Percentiles rank a stretch among this genome's conserved stretches.
Evolutionary conservation across 2,888 invertebrate genomes (phyloP).

Genomic region (Amiota communis): DNA sequence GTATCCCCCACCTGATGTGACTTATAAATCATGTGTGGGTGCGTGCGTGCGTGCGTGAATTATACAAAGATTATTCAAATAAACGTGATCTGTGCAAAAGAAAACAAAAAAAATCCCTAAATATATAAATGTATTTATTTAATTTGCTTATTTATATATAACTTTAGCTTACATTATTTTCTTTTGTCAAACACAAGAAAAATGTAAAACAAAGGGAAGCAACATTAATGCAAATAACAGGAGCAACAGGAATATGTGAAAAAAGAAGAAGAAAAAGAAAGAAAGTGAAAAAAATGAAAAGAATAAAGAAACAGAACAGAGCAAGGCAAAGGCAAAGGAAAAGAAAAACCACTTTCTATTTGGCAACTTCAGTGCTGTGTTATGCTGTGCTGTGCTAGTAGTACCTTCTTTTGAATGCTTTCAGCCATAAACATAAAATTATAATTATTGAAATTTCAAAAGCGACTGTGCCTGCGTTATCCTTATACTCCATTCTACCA

Average conservation of each 20-base stretch:
- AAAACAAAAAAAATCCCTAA: too few relatives aligned
- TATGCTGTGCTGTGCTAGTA: not conserved
- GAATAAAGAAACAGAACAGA: not conserved
- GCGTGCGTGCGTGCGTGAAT: too few relatives aligned
- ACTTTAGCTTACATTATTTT: too few relatives aligned
- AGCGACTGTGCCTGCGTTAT: not conserved
- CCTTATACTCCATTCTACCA: not conserved
- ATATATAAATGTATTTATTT: too few relatives aligned
- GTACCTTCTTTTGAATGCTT: not conserved
- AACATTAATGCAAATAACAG: not conserved
- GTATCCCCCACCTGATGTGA: too few relatives aligned
- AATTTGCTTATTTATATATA: too few relatives aligned
- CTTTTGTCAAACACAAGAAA: too few relatives aligned
- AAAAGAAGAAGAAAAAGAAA: not conserved
- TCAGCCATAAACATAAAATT: constrained; percentile 14
- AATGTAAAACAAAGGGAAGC: too few relatives aligned
- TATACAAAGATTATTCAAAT: too few relatives aligned
- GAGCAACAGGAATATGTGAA: not conserved
- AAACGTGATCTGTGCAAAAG: too few relatives aligned
- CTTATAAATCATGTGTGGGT: too few relatives aligned
- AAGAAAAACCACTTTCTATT: constrained; percentile 2
- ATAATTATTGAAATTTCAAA: constrained; percentile 30
- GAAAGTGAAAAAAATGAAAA: not conserved
- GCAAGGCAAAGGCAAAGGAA: not conserved
- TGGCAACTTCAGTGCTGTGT: not conserved